Conservation (phyloP, 2,113 vertebrate species). For the Dendrocopos noguchii region DNA sequence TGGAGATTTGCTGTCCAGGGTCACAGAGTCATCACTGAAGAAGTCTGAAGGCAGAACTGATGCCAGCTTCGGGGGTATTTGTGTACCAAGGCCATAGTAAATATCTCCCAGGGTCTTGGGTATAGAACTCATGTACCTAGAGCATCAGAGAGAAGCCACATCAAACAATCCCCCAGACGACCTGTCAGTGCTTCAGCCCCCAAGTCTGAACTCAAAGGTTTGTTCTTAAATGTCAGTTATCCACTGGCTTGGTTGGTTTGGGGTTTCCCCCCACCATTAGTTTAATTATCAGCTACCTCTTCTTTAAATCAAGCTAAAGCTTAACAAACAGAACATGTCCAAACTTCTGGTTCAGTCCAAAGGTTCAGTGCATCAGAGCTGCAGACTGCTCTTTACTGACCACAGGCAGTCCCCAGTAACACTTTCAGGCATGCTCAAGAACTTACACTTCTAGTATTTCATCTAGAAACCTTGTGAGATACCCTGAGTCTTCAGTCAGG, state of each 20-base stretch:
- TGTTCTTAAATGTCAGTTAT: not conserved
- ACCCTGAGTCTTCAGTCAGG: conserved; percentile 87
- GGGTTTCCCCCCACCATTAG: not conserved
- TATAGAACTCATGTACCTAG: conserved; percentile 84
- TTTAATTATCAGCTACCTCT: not conserved
- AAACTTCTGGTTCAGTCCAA: not conserved
- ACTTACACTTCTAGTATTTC: conserved; percentile 87
- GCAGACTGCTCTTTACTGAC: not conserved
- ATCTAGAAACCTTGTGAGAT: conserved; percentile 87
- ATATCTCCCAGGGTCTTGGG: conserved; percentile 87
- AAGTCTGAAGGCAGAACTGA: conserved; percentile 88
- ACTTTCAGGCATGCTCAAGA: not conserved
- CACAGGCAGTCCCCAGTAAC: not conserved
- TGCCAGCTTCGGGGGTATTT: conserved; percentile 85
- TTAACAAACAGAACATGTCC: accelerated
- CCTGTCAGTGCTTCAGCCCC: not conserved
- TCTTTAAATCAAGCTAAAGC: not conserved
- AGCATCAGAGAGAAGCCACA: not conserved
- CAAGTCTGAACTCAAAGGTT: not conserved
- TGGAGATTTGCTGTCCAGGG: conserved; percentile 82
- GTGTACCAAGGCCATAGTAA: conserved; percentile 88
- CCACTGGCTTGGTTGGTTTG: not conserved
- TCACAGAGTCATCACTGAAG: conserved; percentile 91
- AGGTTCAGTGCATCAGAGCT: not conserved
- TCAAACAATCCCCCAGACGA: not conserved